These are phyloP conservation scores for Leucophora obtusa DNA, from an alignment of 2,888 invertebrate genomes.

Conservation along the genomic window DNA sequence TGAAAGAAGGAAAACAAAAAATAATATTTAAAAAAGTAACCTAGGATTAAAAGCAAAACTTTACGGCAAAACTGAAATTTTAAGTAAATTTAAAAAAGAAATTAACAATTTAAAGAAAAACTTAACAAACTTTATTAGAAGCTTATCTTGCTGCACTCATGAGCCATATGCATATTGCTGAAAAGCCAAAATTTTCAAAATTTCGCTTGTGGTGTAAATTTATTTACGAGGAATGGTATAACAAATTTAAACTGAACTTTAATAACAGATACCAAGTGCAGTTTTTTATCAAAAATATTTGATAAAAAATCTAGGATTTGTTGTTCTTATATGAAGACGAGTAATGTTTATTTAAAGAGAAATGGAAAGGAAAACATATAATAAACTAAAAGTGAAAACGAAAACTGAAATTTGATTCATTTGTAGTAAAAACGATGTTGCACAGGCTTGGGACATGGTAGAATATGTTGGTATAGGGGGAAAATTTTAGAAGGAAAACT, in stretches of 20 bases:
- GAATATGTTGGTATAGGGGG: conserved; percentile 1
- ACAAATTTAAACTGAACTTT: conserved; percentile 8
- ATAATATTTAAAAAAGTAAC: conserved; percentile 26
- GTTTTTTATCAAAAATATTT: background rate
- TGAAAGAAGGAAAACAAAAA: conserved; percentile 10
- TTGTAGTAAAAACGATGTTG: conserved; percentile 28
- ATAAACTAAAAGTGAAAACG: conserved; percentile 10
- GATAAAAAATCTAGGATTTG: background rate
- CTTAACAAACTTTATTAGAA: conserved; percentile 11
- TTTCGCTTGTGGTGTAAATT: conserved; percentile 33
- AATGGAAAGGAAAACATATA: background rate
- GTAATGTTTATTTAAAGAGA: no score
- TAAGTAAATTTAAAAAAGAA: conserved; percentile 4
- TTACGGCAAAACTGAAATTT: conserved; percentile 30
- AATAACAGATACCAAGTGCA: conserved; percentile 36
- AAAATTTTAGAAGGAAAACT: background rate
- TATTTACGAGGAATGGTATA: conserved; percentile 6
- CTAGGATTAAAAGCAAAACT: conserved; percentile 46
- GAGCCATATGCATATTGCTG: conserved; percentile 56
- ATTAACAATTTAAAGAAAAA: background rate
- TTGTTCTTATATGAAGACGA: background rate
- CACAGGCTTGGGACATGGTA: conserved; percentile 32
- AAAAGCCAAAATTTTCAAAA: conserved; percentile 41
- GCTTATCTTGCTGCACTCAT: conserved; percentile 30
- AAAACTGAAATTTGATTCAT: background rate